Base-by-base conservation (phyloP, 2,888 invertebrate genomes). In the Sabellastarte sp. region DNA sequence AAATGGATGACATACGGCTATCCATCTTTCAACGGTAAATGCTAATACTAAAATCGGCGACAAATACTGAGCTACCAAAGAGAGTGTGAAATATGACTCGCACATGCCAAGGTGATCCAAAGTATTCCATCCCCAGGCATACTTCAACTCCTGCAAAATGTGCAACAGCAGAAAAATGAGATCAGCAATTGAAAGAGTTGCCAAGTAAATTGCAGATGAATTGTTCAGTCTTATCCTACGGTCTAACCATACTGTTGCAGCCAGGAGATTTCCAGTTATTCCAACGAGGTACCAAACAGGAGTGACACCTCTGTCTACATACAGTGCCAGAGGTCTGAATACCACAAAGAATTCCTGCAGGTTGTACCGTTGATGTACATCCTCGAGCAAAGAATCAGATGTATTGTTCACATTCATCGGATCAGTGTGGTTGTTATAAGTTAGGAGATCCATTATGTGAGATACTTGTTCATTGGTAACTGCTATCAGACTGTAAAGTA, bases 21-120 rank as follows among this genome's bases (percentile, higher is more conserved):
- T 79, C 70, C 79, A 83, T 15, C 83, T 65, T 61, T 83, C 83
- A 20, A 82, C 77, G 0, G 83, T 82, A 60, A 82, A 83, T 3
- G 79, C 79, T 2, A 83, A 67, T n/a, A 83, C 81, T 1, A 83
- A 69, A 24, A 83, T 61, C 0, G 83, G 83, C 0, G 80, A 78
- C 29, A 78, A 67, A 67, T 81, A 83, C 64, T 82, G 82, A 1
- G 77, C 77, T 2, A 74, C 73, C 52, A 75, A 70, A 63, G 75
- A 77, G 28, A 80, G 55, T 31, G 79, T 67, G 68, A 77, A 76
- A 63, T 79, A 82, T 4, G 74, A 65, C 67, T 80, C 79, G 67
- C 83, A 82, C 64, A 78, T 66, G 2, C 70, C 75, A 2, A 74
- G 74, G 1, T 69, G 64, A 63, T 74, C 72, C 52, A 76, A 74